Evolutionary conservation across 2,888 invertebrate genomes (phyloP).

Genomic region (Ophonus ardosiacus): DNA sequence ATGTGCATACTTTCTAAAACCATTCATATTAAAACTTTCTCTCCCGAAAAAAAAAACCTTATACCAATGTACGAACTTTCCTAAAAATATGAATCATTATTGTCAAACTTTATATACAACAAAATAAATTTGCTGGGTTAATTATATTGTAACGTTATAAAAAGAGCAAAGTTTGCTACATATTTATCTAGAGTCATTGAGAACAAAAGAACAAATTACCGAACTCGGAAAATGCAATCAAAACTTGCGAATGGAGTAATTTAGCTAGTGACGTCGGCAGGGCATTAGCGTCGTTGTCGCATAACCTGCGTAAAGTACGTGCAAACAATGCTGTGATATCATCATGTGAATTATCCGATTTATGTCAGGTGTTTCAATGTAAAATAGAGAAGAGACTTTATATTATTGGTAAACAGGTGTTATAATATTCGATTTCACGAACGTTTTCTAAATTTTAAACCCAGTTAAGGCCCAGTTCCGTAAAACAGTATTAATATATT

Average conservation of each 20-base stretch:
- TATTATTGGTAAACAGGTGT: too few relatives aligned
- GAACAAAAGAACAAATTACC: constrained; percentile 52
- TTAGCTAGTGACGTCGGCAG: constrained; percentile 8
- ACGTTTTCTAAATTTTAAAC: too few relatives aligned
- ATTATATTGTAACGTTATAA: constrained; percentile 5
- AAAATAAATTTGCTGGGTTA: constrained; percentile 10
- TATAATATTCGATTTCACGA: too few relatives aligned
- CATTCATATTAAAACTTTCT: not conserved
- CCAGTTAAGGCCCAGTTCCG: too few relatives aligned
- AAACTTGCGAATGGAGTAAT: constrained; percentile 57
- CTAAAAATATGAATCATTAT: constrained; percentile 26
- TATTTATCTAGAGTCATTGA: constrained; percentile 22
- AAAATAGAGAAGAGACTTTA: too few relatives aligned
- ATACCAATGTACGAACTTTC: constrained; percentile 6
- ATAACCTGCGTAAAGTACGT: not conserved
- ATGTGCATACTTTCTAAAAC: not conserved
- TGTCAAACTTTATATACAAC: constrained; percentile 27
- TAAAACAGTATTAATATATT: too few relatives aligned
- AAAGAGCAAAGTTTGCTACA: constrained; percentile 34
- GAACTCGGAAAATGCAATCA: constrained; percentile 51
- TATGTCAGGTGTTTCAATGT: too few relatives aligned
- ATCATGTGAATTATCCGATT: not conserved
- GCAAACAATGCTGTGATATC: not conserved
- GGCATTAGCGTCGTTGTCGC: not conserved
- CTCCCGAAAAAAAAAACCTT: not conserved